Percentiles rank a stretch among this genome's conserved stretches.
phyloP scores from a whole-genome alignment of 1,140 invertebrate species.

The Ectropis grisescens region DNA sequence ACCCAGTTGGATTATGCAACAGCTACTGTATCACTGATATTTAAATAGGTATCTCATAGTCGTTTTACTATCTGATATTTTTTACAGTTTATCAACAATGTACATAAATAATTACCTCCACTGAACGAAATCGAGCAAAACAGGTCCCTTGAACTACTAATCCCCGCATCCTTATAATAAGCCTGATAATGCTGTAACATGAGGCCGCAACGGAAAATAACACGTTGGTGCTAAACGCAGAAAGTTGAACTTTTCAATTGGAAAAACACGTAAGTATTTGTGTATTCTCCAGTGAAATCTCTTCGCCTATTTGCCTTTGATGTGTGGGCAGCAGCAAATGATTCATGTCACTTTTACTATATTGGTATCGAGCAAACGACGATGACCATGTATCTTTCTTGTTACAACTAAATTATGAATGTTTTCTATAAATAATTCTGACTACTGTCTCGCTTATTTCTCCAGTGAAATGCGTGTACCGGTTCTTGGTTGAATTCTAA shows the following conservation, averaged over 20 bases:
- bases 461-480: too few species aligned
- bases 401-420: conserved; percentile 7
- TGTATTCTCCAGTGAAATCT: conserved; percentile 7
- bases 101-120: too few species aligned
- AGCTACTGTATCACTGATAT: too few species aligned
- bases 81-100: too few species aligned
- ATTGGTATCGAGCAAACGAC: conserved; percentile 2
- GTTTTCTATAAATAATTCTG: conserved; percentile 6
- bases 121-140: too few species aligned
- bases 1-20: too few species aligned
- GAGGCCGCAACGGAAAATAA: conserved; percentile 1
- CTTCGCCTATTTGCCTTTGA: conserved; percentile 3
- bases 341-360: conserved; percentile 14
- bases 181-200: too few species aligned
- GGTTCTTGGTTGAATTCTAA: too few species aligned
- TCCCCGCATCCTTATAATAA: too few species aligned
- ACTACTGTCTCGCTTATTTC: not conserved
- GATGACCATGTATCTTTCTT: conserved; percentile 5
- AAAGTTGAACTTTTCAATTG: not conserved
- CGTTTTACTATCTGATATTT: too few species aligned
- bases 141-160: too few species aligned
- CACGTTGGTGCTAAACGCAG: conserved; percentile 1
- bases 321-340: conserved; percentile 10
- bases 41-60: too few species aligned
- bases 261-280: conserved; percentile 5